These are phyloP conservation scores for Hystrix brachyura DNA, from an alignment of 2,113 vertebrate genomes.

Conservation along the genomic window DNA sequence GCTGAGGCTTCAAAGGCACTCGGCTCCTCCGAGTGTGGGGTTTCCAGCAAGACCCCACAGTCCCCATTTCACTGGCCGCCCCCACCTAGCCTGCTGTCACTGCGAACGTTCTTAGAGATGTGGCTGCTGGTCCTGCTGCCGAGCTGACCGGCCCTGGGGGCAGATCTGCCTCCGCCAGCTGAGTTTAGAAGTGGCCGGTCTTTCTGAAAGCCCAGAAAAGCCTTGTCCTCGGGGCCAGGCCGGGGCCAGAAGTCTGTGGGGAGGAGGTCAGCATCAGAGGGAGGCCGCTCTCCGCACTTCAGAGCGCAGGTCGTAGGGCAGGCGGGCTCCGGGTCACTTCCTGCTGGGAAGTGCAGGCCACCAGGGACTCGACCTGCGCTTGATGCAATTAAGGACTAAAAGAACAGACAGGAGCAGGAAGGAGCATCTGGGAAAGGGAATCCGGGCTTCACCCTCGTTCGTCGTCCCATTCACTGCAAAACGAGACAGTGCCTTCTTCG, in stretches of 20 bases:
- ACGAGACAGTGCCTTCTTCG: background rate
- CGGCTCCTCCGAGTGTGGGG: background rate
- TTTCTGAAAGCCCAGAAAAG: conserved; percentile 55
- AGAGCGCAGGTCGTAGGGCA: conserved; percentile 82
- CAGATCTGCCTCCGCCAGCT: background rate
- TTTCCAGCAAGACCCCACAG: background rate
- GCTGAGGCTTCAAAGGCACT: conserved; percentile 45
- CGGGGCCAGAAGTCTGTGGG: conserved; percentile 56
- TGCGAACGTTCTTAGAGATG: conserved; percentile 25
- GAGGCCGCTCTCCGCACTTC: conserved; percentile 76
- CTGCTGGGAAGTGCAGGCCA: conserved; percentile 80
- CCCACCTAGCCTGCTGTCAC: conserved; percentile 1
- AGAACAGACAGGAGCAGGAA: conserved; percentile 62
- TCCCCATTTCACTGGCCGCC: conserved; percentile 9
- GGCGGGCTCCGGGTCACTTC: conserved; percentile 83
- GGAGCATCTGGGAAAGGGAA: conserved; percentile 53
- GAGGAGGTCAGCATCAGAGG: conserved; percentile 78
- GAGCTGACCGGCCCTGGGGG: background rate
- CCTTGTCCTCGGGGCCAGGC: background rate
- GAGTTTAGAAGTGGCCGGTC: background rate
- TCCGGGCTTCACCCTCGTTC: background rate
- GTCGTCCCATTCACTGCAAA: background rate
- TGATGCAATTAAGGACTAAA: conserved; percentile 62
- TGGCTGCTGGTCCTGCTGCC: background rate
- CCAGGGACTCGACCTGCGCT: conserved; percentile 64